phyloP scores from a whole-genome alignment of 2,113 vertebrate genomes.

The Condylura cristata region DNA sequence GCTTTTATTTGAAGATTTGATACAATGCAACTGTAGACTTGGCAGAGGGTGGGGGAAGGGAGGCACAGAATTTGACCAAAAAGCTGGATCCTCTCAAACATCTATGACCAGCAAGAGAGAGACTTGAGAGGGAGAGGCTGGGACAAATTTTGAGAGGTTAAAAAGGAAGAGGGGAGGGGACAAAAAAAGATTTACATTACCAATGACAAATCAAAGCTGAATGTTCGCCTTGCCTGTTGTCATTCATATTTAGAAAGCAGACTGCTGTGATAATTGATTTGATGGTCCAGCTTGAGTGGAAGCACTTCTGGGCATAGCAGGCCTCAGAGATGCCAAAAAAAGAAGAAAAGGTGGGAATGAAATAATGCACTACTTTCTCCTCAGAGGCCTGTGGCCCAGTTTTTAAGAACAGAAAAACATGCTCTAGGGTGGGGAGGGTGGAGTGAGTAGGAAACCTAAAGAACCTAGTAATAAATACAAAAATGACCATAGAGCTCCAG shows the following conservation, averaged over 20 bases:
- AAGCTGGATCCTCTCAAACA: constrained; percentile 72
- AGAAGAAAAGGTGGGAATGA: constrained; percentile 99
- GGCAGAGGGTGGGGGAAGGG: constrained; percentile 57
- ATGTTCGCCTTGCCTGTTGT: constrained; percentile 91
- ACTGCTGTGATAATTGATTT: constrained; percentile 98
- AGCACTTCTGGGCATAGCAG: constrained; percentile 98
- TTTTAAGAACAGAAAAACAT: constrained; percentile 89
- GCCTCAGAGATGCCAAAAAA: constrained; percentile 96
- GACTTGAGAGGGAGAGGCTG: not conserved
- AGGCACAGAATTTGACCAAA: constrained; percentile 78
- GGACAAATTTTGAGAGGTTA: constrained; percentile 22
- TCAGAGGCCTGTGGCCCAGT: constrained; percentile 99
- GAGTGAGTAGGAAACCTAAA: constrained; percentile 82
- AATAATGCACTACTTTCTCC: constrained; percentile 98
- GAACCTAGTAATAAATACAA: constrained; percentile 92
- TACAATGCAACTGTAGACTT: constrained; percentile 75
- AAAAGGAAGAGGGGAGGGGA: not conserved
- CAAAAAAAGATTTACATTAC: constrained; percentile 78
- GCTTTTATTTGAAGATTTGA: constrained; percentile 71
- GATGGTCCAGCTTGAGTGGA: constrained; percentile 98
- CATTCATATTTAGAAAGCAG: constrained; percentile 97
- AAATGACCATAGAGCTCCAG: constrained; percentile 91
- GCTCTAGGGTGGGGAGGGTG: constrained; percentile 81
- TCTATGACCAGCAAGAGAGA: constrained; percentile 55
- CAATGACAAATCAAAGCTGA: constrained; percentile 89